Evolutionary conservation across 2,797 vertebrate species (phyloP).

Genomic region (Vireo griseus): DNA sequence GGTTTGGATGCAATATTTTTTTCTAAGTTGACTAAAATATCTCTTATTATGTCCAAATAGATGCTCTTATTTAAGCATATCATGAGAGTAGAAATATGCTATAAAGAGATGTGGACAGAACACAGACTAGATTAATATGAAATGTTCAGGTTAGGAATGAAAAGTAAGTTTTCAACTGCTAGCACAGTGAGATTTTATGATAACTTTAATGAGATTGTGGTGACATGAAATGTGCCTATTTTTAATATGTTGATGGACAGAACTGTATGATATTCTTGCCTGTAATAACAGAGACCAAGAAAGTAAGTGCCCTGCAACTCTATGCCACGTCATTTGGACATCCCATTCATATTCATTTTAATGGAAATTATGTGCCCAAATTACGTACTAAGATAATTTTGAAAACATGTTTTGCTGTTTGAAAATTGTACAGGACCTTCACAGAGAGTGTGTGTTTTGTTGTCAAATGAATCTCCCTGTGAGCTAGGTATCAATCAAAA

Average conservation of each 20-base stretch:
- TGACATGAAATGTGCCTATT: not conserved
- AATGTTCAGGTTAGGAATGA: not conserved
- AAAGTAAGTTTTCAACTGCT: not conserved
- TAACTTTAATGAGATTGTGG: not conserved
- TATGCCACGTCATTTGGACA: not conserved
- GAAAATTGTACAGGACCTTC: conserved; percentile 3
- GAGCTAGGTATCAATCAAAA: conserved; percentile 13
- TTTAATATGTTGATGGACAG: conserved; percentile 24
- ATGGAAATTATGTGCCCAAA: conserved; percentile 18
- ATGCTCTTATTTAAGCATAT: not conserved
- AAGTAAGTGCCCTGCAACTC: not conserved
- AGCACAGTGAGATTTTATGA: not conserved
- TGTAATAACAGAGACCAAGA: conserved; percentile 1
- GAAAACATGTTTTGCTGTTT: conserved; percentile 26
- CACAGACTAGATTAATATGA: not conserved
- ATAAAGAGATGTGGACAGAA: not conserved
- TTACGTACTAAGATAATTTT: conserved; percentile 18
- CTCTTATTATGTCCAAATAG: not conserved
- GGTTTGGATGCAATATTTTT: not conserved
- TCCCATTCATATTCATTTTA: not conserved
- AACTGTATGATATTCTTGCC: not conserved
- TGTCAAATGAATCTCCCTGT: conserved; percentile 36
- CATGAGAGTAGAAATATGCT: too few relatives aligned
- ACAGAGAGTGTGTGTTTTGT: not conserved
- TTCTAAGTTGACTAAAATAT: not conserved